Percentiles rank a stretch among this genome's conserved stretches.
Conservation (phyloP, 2,888 invertebrate species). For the Oscheius myriophilus region DNA sequence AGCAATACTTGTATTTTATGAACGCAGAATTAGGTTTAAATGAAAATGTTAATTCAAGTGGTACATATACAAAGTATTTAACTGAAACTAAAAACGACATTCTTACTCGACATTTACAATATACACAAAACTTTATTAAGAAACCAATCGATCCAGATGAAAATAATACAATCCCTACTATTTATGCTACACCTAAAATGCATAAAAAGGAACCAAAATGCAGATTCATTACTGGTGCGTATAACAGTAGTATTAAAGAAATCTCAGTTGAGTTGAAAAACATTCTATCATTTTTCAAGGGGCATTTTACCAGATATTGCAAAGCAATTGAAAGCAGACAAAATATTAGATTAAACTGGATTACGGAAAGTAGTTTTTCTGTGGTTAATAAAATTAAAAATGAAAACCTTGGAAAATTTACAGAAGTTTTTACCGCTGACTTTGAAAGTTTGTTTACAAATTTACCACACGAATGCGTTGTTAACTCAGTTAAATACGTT, state of each 20-base stretch:
- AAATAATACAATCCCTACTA: not conserved
- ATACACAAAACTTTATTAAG: not conserved
- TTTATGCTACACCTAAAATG: not conserved
- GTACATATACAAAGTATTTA: not conserved
- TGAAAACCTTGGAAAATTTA: not conserved
- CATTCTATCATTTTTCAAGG: not conserved
- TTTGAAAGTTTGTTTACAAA: conserved; percentile 4
- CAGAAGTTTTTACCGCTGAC: not conserved
- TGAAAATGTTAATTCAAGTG: not conserved
- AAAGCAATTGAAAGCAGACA: not conserved
- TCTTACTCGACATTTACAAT: not conserved
- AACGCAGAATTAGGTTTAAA: not conserved
- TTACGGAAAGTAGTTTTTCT: not conserved
- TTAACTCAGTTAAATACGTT: not conserved
- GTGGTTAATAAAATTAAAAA: not conserved
- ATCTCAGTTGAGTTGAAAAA: not conserved
- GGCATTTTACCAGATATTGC: not conserved
- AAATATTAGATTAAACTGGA: not conserved
- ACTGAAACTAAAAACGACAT: not conserved
- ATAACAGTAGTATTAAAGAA: not conserved
- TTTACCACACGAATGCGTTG: not conserved
- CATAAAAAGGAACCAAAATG: not conserved
- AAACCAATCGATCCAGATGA: not conserved
- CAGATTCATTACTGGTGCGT: not conserved
- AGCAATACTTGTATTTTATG: not conserved